Evolutionary conservation across 1,140 invertebrate genomes (phyloP), one percentile per base, ranked within the genome.

Genomic region (Ips typographus): DNA sequence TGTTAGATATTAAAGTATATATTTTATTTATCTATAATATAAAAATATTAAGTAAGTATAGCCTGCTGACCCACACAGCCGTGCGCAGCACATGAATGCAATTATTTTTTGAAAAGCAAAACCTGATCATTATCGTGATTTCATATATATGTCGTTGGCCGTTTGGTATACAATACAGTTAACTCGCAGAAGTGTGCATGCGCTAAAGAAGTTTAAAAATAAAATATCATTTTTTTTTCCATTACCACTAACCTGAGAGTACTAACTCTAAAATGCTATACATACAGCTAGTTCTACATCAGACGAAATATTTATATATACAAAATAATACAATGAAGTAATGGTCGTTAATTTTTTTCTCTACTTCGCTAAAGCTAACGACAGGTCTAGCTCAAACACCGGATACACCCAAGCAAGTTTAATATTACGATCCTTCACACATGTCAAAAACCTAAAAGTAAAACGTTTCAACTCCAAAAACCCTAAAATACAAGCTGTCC

Each of bases 211-310:
- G 64, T 73, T 76, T 51, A 74, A 75, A 73, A 71, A 75, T 73
- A 73, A 75, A 74, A 76, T 62, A 71, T 70, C 59, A 74, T 75
- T 68, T 77, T 65, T 74, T 74, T 75, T 75, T 79, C 74, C 77
- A 78, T 74, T 75, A 79, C 77, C 77, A 79, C 76, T 78, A 79
- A 79, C 77, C 75, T 79, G 76, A 78, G 75, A 79, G 60, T 72
- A 71, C 76, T 79, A 78, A 76, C 68, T 72, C 72, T 79, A 80
- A 77, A 75, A 78, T 79, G 77, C 77, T 80, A 78, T 79, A 80
- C 77, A 79, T 77, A 79, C 77, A 79, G 72, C 77, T 78, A 76
- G 67, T 71, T 65, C 79, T 80, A 80, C 79, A 76, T 79, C 74
- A 77, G 76, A 76, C 66, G 73, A 78, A 78, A 77, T 74, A 77